Evolutionary conservation across 2,888 invertebrate species (phyloP), one percentile per base, ranked within the genome.

Genomic region (Operophtera brumata): DNA sequence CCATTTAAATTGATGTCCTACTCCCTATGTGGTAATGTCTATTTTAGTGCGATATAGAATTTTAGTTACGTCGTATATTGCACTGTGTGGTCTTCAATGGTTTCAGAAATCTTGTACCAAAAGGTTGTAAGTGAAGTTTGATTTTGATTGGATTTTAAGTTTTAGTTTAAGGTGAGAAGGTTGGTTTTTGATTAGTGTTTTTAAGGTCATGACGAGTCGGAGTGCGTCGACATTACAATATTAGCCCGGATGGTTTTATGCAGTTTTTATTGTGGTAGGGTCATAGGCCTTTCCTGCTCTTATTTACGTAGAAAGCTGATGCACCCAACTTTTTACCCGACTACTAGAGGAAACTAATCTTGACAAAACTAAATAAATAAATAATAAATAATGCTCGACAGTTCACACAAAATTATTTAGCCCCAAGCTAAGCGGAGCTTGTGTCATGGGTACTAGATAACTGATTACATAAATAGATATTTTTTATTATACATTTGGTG

Each of bases 231-330:
- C 87, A 75, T 77, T 78, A 83, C 80, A 82, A 84, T 87, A 88
- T 88, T 88, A 88, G 87, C 81, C 80, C 79, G 87, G 83, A 84
- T 83, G 82, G 84, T 78, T 80, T 86, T 81, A 80, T 87, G 82
- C 80, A 82, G 80, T 87, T 88, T 86, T 89, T 89, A 86, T 89
- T 89, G 86, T 81, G 82, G 80, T 85, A 84, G 86, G 88, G 85
- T 86, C 85, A 85, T 80, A 82, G 75, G 77, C 78, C 80, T 69
- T 66, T 60, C 47, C 34, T n/a, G 28, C 65, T 72, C 2, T 20
- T 35, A 14, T 12, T 41, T 28, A 46, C 39, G 39, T 40, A 28
- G 10, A 46, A 47, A 52, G 36, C 37, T 14, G 49, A 36, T 36
- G 2, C 4, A 20, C 2, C 20, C 20, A 4, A 20, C 20, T 20